Evolutionary conservation across 2,888 invertebrate genomes (phyloP), one percentile per base, ranked within the genome.

Genomic region (Hoplodrina ambigua): DNA sequence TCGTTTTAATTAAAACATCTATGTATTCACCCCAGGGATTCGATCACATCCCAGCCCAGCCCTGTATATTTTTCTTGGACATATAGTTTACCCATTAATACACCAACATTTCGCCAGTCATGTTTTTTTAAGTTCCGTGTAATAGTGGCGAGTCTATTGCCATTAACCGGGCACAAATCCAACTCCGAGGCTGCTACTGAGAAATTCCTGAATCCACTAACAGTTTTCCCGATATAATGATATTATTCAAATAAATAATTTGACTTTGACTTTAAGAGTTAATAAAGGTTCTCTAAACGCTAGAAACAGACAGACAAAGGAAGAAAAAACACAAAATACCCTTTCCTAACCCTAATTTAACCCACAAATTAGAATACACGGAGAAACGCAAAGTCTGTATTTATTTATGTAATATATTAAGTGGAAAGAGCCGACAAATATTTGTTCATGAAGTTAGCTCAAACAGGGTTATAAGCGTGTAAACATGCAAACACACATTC

Each of bases 401-500:
- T 66, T 78, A 81, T 77, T 66, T 78, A 77, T 78, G 57, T 66
- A 64, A 78, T 78, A 64, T 67, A 77, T 81, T 81, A 67, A 66
- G 79, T 80, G 76, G 76, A 72, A 72, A 76, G 67, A 76, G 61
- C 68, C 71, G 54, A 75, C 81, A 81, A 84, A 84, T 84, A 83
- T 84, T 83, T 85, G 85, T 79, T 53, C 67, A 58, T 70, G 72
- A 85, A 89, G 86, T 88, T 88, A 88, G 88, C 88, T 84, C 80
- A 83, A 85, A 83, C 86, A 78, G 78, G 72, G 69, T 61, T 81
- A 77, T 77, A 77, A 73, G 67, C 76, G 67, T 71, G 85, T 81
- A 82, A 85, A 85, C 85, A 84, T 55, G 85, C 81, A 81, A 84
- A 88, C 86, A 87, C 76, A 78, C 85, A 87, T 87, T 85, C 85